Evolutionary conservation across 2,888 invertebrate species (phyloP).

Genomic region (Lycia hirtaria): DNA sequence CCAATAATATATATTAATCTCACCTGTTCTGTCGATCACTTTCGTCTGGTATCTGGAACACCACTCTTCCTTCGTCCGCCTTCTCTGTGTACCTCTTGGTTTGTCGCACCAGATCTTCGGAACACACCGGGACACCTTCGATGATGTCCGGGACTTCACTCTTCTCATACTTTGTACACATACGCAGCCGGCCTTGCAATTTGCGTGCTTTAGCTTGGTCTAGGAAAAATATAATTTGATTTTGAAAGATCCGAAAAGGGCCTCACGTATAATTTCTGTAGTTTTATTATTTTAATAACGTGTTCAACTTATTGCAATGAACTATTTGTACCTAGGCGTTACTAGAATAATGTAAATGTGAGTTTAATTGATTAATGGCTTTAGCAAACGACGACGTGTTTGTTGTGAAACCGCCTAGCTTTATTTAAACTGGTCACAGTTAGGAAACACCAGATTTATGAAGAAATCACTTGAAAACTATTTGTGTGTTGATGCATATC

Average conservation of each 20-base stretch:
- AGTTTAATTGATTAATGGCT: conserved; percentile 3
- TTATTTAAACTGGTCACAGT: conserved; percentile 28
- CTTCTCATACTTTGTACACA: conserved; percentile 78
- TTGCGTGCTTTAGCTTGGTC: conserved; percentile 71
- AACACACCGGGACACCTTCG: conserved; percentile 81
- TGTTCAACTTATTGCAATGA: too few relatives aligned
- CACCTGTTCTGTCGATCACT: conserved; percentile 65
- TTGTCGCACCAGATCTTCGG: conserved; percentile 65
- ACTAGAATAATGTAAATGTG: conserved; percentile 3
- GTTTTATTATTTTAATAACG: too few relatives aligned
- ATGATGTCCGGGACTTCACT: conserved; percentile 82
- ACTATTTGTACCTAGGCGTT: background rate
- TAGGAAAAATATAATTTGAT: conserved; percentile 47
- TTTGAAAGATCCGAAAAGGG: background rate
- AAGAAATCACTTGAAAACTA: conserved; percentile 22
- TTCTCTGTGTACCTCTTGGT: conserved; percentile 58
- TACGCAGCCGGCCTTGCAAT: conserved; percentile 67
- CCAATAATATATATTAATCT: conserved; percentile 7
- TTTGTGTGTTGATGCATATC: background rate
- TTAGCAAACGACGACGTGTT: conserved; percentile 3
- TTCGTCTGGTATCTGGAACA: conserved; percentile 73
- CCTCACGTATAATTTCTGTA: too few relatives aligned
- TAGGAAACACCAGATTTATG: conserved; percentile 28
- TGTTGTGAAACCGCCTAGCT: conserved; percentile 15
- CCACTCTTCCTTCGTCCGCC: conserved; percentile 60